Evolutionary conservation across 2,113 vertebrate genomes (phyloP), one percentile per base, ranked within the genome.

Genomic region (Halcyon malimbica): DNA sequence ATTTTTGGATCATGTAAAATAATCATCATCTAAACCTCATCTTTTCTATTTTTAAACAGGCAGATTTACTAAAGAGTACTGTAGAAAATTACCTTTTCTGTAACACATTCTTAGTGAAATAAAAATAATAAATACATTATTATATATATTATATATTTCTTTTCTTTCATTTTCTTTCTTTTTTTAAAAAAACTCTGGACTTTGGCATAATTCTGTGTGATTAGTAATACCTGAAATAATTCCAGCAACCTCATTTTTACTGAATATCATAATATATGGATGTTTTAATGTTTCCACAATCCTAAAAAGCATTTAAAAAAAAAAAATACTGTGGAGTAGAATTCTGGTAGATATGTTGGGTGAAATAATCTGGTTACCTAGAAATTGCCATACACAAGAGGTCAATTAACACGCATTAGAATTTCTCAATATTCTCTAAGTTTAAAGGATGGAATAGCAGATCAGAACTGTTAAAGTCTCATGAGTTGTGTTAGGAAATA

Each of bases 371-470:
- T 41, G 16, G 24, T 91, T 95, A 97, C 93, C 44, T 88, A 71
- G 71, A 94, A 96, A 90, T 78, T 81, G 25, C 8, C 76, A 57
- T 93, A 79, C 83, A 93, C 81, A 86, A 54, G 87, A 94, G 85
- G 46, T 94, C 96, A 97, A 97, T 98, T 98, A 97, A 60, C 42
- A 23, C 31, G 83, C 82, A 93, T 93, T 92, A 96, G 37, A 93
- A 94, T 83, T 73, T 95, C 89, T 95, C 60, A 87, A 51, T 59
- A 60, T 57, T 87, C 57, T 91, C 20, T n/a, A 95, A 88, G 19
- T 17, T 96, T 84, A 86, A 94, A 70, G 89, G 74, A 94, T 86
- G 65, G 89, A 95, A 95, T 42, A 93, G 69, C 76, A 96, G 89
- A 96, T 97, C 96, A 94, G 35, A 23, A 68, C 82, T 88, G 77